Conservation (phyloP, 2,113 vertebrate genomes). For the Sturnus vulgaris region DNA sequence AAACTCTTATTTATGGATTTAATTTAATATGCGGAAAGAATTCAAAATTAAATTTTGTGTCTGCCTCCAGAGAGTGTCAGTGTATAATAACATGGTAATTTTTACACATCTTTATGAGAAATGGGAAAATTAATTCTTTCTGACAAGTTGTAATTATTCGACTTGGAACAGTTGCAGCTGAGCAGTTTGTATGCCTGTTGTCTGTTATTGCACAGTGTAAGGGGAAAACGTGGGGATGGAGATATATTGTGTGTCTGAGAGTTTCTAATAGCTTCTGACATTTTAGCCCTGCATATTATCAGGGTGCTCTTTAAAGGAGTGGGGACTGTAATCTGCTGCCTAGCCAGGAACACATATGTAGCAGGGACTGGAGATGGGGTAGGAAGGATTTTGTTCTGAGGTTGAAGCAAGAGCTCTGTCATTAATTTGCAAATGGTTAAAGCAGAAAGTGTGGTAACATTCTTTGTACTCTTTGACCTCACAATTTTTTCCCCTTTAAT, state of each 20-base stretch:
- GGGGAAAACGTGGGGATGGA: conserved; percentile 78
- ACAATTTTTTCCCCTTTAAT: neutral
- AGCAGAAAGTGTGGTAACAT: neutral
- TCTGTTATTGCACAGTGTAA: conserved; percentile 85
- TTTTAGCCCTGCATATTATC: conserved; percentile 76
- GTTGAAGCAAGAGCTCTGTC: neutral
- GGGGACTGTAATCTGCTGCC: conserved; percentile 55
- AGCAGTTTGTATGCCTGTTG: conserved; percentile 95
- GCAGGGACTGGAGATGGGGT: neutral
- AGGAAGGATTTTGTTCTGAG: conserved; percentile 3
- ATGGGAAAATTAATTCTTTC: conserved; percentile 99
- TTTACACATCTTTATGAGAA: conserved; percentile 99
- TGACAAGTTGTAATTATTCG: conserved; percentile 99
- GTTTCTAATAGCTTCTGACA: conserved; percentile 83
- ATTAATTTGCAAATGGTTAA: neutral
- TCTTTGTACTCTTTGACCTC: neutral
- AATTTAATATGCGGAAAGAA: conserved; percentile 99
- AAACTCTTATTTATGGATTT: conserved; percentile 99
- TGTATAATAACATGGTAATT: conserved; percentile 99
- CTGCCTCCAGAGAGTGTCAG: conserved; percentile 98
- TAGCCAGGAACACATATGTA: neutral
- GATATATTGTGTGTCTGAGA: conserved; percentile 78
- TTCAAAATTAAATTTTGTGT: conserved; percentile 99
- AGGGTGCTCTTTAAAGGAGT: conserved; percentile 71
- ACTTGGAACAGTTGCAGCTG: conserved; percentile 99